Percentiles rank a stretch among this genome's conserved stretches.
Conservation (phyloP, 2,797 vertebrate genomes). For the Oreochromis grahami region DNA sequence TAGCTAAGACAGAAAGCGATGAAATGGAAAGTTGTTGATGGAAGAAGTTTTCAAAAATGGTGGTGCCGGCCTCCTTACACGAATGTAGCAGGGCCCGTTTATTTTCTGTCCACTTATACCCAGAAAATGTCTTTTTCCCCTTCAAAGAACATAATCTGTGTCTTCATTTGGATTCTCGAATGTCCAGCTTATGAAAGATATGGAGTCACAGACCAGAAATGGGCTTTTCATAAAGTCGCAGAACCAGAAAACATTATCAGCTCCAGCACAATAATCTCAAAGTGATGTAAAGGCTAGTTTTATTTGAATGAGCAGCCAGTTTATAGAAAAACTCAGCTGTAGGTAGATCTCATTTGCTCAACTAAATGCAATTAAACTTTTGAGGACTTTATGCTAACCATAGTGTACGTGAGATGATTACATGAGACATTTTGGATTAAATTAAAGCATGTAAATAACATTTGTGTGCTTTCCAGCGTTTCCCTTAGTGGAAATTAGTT, state of each 20-base stretch:
- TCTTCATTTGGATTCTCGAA: accelerated
- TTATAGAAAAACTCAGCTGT: not conserved
- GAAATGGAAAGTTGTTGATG: not conserved
- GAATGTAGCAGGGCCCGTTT: not conserved
- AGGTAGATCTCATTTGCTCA: not conserved
- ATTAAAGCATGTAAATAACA: not conserved
- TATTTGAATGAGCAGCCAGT: not conserved
- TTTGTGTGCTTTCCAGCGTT: not conserved
- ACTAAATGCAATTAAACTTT: not conserved
- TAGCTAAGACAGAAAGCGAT: not conserved
- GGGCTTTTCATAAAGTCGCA: not conserved
- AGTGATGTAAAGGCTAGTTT: not conserved
- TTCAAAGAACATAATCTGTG: not conserved
- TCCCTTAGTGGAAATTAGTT: not conserved
- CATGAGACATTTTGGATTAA: not conserved
- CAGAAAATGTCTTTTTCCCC: accelerated
- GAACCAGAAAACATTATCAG: not conserved
- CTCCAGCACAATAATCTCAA: not conserved
- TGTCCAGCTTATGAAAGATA: accelerated
- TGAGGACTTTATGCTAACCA: not conserved
- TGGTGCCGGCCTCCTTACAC: accelerated
- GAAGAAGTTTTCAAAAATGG: not conserved
- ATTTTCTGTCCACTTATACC: not conserved
- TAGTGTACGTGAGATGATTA: not conserved
- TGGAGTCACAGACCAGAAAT: not conserved